Evolutionary conservation across 2,797 vertebrate species (phyloP), one percentile per base, ranked within the genome.

Genomic region (Danionella dracula): DNA sequence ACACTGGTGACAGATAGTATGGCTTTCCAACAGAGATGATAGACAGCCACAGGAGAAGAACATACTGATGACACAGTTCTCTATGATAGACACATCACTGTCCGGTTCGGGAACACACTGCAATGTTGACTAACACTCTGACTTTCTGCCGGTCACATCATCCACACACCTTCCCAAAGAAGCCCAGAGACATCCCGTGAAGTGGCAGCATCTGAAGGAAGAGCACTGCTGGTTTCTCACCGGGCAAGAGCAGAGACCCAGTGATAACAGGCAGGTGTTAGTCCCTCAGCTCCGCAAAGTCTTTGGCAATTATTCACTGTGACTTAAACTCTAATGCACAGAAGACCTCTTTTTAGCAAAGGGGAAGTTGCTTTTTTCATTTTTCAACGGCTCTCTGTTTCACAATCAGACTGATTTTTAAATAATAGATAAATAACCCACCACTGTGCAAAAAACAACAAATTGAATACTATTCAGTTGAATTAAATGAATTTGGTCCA

Each of bases 11-110:
- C 37, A 34, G 51, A 54, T 19, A 27, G 44, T 35, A 29, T 31
- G 21, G 34, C 46, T 8, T 42, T 71, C 48, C 44, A 42, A 40
- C 55, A 32, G 38, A 54, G 49, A 50, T 76, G 73, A 78, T 46
- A 50, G 78, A 79, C 75, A 71, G 65, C 63, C 73, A 66, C 68
- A 63, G 75, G 45, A 56, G 61, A 63, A 35, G 62, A 15, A 41
- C 51, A 32, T 56, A 67, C 57, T 70, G 57, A 73, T 57, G 67
- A 74, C 68, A 74, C 58, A 50, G 32, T 35, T 53, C 49, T 54
- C 56, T 61, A 66, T 62, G 66, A 73, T 49, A 69, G 74, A 69
- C 38, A 58, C 66, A 58, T 70, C 53, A 60, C 40, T 50, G 56
- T 61, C 37, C 15, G 11, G 17, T 46, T 35, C 29, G 34, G 44